phyloP scores from a whole-genome alignment of 2,797 vertebrate species.

The Sardinella longiceps region DNA sequence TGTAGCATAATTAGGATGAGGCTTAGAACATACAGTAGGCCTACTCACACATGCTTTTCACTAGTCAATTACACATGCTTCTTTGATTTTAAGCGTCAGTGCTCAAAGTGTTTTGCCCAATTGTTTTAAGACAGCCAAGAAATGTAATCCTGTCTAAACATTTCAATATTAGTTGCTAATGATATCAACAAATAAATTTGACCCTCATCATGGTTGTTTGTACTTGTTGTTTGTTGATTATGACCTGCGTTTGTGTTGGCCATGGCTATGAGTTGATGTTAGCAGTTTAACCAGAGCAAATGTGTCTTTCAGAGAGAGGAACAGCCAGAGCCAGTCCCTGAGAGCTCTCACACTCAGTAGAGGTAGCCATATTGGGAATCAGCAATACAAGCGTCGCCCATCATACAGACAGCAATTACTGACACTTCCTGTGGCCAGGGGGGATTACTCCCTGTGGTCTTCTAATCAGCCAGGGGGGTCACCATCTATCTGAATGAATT shows the following conservation, averaged over 20 bases:
- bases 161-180: too few relatives aligned
- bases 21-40: too few relatives aligned
- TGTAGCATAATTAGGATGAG: too few relatives aligned
- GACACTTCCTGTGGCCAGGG: too few relatives aligned
- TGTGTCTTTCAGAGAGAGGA: constrained; percentile 5
- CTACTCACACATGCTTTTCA: too few relatives aligned
- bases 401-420: neutral
- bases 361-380: neutral
- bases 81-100: too few relatives aligned
- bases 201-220: too few relatives aligned
- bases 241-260: constrained; percentile 16
- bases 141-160: too few relatives aligned
- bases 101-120: too few relatives aligned
- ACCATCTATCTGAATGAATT: neutral
- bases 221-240: fast-evolving
- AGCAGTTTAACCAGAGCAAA: neutral
- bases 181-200: too few relatives aligned
- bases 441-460: neutral
- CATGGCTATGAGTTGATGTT: neutral
- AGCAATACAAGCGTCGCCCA: neutral
- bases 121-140: too few relatives aligned
- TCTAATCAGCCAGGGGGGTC: neutral
- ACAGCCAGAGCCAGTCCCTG: neutral
- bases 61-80: too few relatives aligned
- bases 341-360: neutral